A percentile compares a stretch with the other conserved stretches of the same genome.
Evolutionary conservation across 2,113 vertebrate species (phyloP).

Genomic region (Muntiacus muntjak): DNA sequence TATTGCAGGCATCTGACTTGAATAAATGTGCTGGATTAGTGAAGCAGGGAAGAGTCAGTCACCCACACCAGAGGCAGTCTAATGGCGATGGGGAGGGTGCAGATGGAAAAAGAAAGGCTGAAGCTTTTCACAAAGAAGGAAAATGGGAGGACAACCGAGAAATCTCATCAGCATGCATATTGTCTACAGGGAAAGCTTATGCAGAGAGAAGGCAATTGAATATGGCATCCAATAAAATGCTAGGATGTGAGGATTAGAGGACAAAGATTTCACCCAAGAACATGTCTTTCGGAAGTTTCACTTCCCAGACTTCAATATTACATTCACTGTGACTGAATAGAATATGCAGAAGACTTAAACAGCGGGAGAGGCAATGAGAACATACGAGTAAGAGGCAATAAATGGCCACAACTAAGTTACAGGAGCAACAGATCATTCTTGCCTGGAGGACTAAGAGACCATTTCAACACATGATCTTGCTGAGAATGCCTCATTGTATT

Average conservation of each 20-base stretch:
- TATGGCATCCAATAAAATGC: conserved; percentile 62
- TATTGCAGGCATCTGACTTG: conserved; percentile 25
- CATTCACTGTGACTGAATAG: neutral
- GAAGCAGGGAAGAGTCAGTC: conserved; percentile 65
- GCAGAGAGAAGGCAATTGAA: conserved; percentile 71
- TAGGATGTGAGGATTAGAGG: conserved; percentile 73
- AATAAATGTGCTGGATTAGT: conserved; percentile 58
- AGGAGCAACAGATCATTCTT: neutral
- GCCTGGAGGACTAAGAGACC: neutral
- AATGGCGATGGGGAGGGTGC: neutral
- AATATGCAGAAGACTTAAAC: conserved; percentile 11
- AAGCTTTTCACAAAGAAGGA: conserved; percentile 69
- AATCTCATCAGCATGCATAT: conserved; percentile 70
- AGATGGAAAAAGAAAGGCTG: conserved; percentile 21
- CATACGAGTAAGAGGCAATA: neutral
- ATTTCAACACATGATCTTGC: neutral
- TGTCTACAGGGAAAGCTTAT: conserved; percentile 65
- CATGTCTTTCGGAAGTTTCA: conserved; percentile 59
- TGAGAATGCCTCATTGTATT: neutral
- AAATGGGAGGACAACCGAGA: conserved; percentile 62
- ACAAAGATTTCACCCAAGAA: conserved; percentile 68
- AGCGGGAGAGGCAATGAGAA: neutral
- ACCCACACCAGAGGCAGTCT: conserved; percentile 29
- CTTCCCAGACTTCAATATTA: conserved; percentile 52
- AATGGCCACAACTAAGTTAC: neutral